phyloP scores from a whole-genome alignment of 2,888 invertebrate species.

The Scaptodrosophila latifasciaeformis region DNA sequence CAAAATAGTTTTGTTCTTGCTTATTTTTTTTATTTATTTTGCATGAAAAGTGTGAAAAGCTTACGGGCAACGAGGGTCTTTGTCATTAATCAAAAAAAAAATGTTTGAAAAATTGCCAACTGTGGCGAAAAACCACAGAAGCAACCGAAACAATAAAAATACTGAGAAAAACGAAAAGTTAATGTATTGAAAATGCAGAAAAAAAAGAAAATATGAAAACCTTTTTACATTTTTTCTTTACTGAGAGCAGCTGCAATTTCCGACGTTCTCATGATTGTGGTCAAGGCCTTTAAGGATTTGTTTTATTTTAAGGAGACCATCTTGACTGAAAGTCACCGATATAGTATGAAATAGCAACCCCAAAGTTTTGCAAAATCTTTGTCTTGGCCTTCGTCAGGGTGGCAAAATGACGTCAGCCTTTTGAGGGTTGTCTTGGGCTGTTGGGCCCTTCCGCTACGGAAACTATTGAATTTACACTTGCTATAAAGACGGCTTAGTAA shows the following conservation, averaged over 20 bases:
- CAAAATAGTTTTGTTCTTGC: too few species aligned
- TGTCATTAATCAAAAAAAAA: conserved; percentile 46
- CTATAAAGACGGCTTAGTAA: neutral
- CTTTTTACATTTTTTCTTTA: too few species aligned
- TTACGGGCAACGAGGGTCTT: conserved; percentile 4
- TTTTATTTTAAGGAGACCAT: too few species aligned
- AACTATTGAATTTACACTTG: too few species aligned
- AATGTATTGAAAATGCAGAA: conserved; percentile 37
- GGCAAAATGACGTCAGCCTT: conserved; percentile 28
- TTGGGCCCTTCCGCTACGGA: too few species aligned
- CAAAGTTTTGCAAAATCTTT: neutral
- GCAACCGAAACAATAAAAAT: conserved; percentile 21
- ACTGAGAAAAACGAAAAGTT: conserved; percentile 24
- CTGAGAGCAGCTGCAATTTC: too few species aligned
- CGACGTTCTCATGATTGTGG: neutral
- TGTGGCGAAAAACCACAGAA: conserved; percentile 28
- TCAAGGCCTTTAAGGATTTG: too few species aligned
- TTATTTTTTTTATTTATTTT: conserved; percentile 22
- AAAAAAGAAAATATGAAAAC: neutral
- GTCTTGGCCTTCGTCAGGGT: neutral
- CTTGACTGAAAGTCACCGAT: too few species aligned
- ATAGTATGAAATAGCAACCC: too few species aligned
- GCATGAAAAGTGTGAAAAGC: conserved; percentile 31
- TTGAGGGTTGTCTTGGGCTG: conserved; percentile 31
- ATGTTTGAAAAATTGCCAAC: conserved; percentile 19